Evolutionary conservation across 2,113 vertebrate genomes (phyloP), one percentile per base, ranked within the genome.

Genomic region (Symphodus melops): DNA sequence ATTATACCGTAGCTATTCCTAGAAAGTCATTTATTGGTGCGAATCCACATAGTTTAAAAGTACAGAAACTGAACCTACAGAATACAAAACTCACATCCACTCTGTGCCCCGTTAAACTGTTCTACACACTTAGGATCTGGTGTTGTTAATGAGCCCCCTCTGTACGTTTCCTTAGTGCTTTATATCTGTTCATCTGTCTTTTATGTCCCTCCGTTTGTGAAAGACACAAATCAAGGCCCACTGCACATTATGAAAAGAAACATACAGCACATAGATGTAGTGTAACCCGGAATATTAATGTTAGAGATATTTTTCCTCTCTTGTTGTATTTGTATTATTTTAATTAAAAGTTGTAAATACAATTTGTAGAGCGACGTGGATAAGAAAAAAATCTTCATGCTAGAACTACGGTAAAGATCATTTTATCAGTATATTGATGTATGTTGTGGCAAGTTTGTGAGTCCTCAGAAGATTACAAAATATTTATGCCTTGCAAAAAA

Each of bases 131-230:
- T 42, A 56, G 33, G 64, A 64, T 25, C 41, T 51, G 1, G 49
- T 33, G 58, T 58, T 12, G 56, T 72, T 88, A 87, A 91, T 88
- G 81, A 88, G 77, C 54, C 68, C 28, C 12, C 71, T 83, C 67
- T 67, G 52, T 74, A 81, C 64, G 72, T 78, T 86, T 85, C 63
- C 75, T 67, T 54, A 11, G 52, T 65, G 54, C 58, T 87, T 88
- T 80, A 80, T 88, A 74, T 84, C 75, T 81, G 55, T 58, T 82
- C 82, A 62, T 69, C 52, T 79, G 25, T 68, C 60, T 86, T 85
- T 66, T 80, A 78, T 79, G 81, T 73, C 59, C 48, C 23, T 54
- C 65, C 51, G 33, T 80, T 70, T 63, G 74, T 75, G 56, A 48
- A 54, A 60, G 55, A 39, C 82, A 68, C 75, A 86, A 81, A 88